Evolutionary conservation across 2,888 invertebrate genomes (phyloP).

Genomic region (Aspidiotus destructor): DNA sequence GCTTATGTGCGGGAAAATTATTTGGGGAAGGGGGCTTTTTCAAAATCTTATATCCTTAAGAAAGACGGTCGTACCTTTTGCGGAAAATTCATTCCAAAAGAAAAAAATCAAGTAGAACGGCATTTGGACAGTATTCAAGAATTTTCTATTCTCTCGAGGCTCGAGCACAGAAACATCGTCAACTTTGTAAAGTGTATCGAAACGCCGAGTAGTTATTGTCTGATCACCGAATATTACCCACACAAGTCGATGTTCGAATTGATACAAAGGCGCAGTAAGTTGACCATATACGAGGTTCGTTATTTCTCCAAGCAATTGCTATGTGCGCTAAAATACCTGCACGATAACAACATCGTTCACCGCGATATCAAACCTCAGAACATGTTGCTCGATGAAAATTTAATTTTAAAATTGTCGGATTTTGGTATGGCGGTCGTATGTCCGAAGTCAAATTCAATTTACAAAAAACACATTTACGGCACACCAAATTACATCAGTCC

Average conservation of each 20-base stretch:
- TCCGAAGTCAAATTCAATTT: constrained; percentile 11
- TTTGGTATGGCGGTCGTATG: constrained; percentile 24
- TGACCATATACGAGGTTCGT: constrained; percentile 27
- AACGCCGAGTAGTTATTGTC: constrained; percentile 16
- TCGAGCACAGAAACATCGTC: constrained; percentile 25
- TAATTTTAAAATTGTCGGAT: constrained; percentile 24
- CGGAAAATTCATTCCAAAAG: constrained; percentile 25
- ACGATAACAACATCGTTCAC: constrained; percentile 25
- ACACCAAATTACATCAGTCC: constrained; percentile 30
- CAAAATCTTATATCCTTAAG: constrained; percentile 21
- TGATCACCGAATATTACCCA: constrained; percentile 25
- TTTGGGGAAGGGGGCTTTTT: constrained; percentile 24
- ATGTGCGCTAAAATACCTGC: constrained; percentile 22
- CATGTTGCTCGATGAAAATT: constrained; percentile 22
- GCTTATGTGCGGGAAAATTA: constrained; percentile 21
- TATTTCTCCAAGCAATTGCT: constrained; percentile 23
- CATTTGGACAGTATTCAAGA: constrained; percentile 24
- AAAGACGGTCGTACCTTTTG: constrained; percentile 23
- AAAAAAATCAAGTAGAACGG: constrained; percentile 18
- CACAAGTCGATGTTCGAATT: constrained; percentile 29
- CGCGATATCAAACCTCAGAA: constrained; percentile 30
- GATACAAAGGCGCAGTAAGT: constrained; percentile 21
- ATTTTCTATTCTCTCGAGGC: constrained; percentile 20
- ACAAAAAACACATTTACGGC: constrained; percentile 27
- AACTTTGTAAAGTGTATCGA: constrained; percentile 26